phyloP scores from a whole-genome alignment of 2,113 vertebrate species.

The Electrona antarctica region DNA sequence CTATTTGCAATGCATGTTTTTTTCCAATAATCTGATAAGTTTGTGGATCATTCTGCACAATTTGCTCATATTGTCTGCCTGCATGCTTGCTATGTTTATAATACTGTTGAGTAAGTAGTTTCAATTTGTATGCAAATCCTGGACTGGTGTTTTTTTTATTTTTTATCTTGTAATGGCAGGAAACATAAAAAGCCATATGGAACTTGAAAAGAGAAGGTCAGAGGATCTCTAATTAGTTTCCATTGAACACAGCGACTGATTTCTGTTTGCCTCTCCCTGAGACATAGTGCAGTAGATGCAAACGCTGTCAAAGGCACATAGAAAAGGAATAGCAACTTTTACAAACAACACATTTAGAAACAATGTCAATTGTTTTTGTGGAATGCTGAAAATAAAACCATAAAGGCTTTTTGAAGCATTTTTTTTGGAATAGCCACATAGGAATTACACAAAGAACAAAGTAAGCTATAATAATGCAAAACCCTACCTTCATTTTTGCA shows the following conservation, averaged over 20 bases:
- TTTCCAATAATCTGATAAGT: conserved; percentile 49
- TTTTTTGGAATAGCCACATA: too few species aligned
- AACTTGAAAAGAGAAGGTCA: conserved; percentile 45
- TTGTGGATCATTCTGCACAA: conserved; percentile 34
- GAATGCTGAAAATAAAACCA: too few species aligned
- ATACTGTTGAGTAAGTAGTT: conserved; percentile 60
- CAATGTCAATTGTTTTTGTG: too few species aligned
- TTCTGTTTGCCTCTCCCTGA: conserved; percentile 2
- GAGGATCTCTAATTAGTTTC: conserved; percentile 58
- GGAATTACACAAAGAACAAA: too few species aligned
- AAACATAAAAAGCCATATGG: conserved; percentile 11
- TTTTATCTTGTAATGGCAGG: conserved; percentile 66
- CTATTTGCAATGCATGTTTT: conserved; percentile 32
- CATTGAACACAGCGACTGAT: conserved; percentile 33
- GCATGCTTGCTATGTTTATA: conserved; percentile 31
- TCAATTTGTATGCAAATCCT: conserved; percentile 77
- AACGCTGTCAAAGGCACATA: not conserved
- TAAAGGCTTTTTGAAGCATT: too few species aligned
- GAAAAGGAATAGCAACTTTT: conserved; percentile 32
- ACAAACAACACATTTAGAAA: too few species aligned
- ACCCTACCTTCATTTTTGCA: too few species aligned
- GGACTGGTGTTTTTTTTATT: conserved; percentile 36
- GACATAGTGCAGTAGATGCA: not conserved
- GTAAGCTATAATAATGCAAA: too few species aligned
- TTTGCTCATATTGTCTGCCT: conserved; percentile 40